Evolutionary conservation across 1,140 invertebrate genomes (phyloP).

Genomic region (Lepidurus couesii): DNA sequence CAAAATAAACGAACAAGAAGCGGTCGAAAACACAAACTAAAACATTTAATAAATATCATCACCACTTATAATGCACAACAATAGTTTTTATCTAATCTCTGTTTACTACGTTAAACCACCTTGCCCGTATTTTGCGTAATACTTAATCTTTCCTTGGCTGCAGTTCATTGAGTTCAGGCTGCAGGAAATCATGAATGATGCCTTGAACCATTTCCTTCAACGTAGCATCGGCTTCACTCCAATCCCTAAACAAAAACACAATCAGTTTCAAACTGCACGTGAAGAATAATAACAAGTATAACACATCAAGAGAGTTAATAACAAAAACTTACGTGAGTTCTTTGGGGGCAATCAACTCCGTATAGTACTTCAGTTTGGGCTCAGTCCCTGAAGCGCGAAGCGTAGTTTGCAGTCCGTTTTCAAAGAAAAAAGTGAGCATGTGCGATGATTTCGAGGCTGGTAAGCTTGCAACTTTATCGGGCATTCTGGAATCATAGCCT

Average conservation of each 20-base stretch:
- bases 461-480: constrained; percentile 65
- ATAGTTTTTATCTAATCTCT: not conserved
- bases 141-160: not conserved
- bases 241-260: constrained; percentile 55
- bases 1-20: too few species aligned
- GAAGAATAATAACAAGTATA: constrained; percentile 25
- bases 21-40: not conserved
- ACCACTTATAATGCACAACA: not conserved
- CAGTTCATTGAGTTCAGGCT: constrained; percentile 52
- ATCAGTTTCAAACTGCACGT: not conserved
- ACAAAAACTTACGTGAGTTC: constrained; percentile 51
- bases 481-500: constrained; percentile 72
- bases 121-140: not conserved
- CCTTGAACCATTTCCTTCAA: constrained; percentile 70
- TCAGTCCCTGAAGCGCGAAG: constrained; percentile 96
- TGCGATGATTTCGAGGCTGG: constrained; percentile 71
- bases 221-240: constrained; percentile 54
- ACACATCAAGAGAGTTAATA: not conserved
- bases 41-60: not conserved
- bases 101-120: not conserved
- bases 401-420: constrained; percentile 78
- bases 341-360: constrained; percentile 72
- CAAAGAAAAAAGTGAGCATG: constrained; percentile 96
- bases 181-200: constrained; percentile 70
- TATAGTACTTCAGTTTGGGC: constrained; percentile 97